phyloP scores from a whole-genome alignment of 2,888 invertebrate genomes.

The Himalopsyche tibetana region DNA sequence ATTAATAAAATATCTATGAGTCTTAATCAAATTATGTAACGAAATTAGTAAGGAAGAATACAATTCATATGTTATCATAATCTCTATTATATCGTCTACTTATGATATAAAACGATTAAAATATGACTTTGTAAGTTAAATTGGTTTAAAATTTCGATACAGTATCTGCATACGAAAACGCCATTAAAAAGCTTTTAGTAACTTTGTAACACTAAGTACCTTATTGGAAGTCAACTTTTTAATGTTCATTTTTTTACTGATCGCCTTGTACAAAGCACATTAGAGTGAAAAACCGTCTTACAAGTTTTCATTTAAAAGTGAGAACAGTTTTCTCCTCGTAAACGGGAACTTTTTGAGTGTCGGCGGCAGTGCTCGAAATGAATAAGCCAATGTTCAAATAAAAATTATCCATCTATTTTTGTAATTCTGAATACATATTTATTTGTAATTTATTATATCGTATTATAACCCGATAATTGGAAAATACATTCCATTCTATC shows the following conservation, averaged over 20 bases:
- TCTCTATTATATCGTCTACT: too few relatives aligned
- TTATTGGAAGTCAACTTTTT: constrained; percentile 28
- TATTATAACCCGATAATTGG: too few relatives aligned
- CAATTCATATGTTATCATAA: too few relatives aligned
- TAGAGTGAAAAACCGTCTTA: neutral
- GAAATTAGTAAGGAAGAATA: too few relatives aligned
- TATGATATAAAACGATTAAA: neutral
- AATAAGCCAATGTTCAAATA: too few relatives aligned
- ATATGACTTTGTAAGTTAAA: neutral
- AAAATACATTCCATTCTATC: too few relatives aligned
- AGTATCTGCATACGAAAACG: neutral
- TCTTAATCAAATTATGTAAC: too few relatives aligned
- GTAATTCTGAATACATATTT: too few relatives aligned
- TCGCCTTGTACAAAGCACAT: constrained; percentile 40
- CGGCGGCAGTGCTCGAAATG: neutral
- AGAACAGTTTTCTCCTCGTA: constrained; percentile 18
- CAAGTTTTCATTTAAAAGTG: constrained; percentile 38
- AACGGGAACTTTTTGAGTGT: neutral
- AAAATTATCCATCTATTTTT: too few relatives aligned
- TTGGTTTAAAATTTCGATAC: neutral
- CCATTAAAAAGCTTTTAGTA: constrained; percentile 34
- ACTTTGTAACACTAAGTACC: neutral
- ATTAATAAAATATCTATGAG: too few relatives aligned
- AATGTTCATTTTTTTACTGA: constrained; percentile 31
- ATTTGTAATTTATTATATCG: too few relatives aligned